Evolutionary conservation across 2,113 vertebrate genomes (phyloP), one percentile per base, ranked within the genome.

Genomic region (Dissostichus mawsoni): DNA sequence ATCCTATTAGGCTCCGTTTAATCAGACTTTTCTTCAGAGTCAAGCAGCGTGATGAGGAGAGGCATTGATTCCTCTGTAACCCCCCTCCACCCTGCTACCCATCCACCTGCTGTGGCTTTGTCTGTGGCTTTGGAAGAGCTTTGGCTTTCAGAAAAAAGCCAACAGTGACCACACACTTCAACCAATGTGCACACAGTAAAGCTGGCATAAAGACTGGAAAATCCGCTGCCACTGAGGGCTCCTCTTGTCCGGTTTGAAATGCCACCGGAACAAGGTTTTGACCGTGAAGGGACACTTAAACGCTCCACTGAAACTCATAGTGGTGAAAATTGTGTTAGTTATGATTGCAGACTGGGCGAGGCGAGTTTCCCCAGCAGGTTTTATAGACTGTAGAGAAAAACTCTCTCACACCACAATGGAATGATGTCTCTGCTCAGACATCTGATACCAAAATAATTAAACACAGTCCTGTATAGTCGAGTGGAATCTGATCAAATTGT

Each of bases 91-190:
- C 69, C 82, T 79, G 59, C 74, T 84, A 87, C 80, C 88, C 89
- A 88, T 91, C 88, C 90, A 92, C 91, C 92, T 93, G 92, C 92
- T 93, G 91, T 90, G 91, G 86, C 88, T 92, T 93, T 93, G 92
- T 93, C 87, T 87, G 81, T 85, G 84, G 89, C 88, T 90, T 92
- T 91, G 82, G 84, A 82, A 74, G 79, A 89, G 89, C 84, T 90
- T 89, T 89, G 87, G 90, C 88, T 92, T 88, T 80, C 74, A 89
- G 79, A 36, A 36, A 82, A 90, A 85, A 87, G 84, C 82, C 87
- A 87, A 67, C 78, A 75, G 73, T 85, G 83, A 91, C 85, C 89
- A 90, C 88, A 89, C 80, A 89, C 78, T 84, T 83, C 85, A 82
- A 83, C 75, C 44, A 18, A 78, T 33, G 20, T 47, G 11, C 72